Evolutionary conservation across 2,797 vertebrate species (phyloP).

Genomic region (Tympanoctomys barrerae): DNA sequence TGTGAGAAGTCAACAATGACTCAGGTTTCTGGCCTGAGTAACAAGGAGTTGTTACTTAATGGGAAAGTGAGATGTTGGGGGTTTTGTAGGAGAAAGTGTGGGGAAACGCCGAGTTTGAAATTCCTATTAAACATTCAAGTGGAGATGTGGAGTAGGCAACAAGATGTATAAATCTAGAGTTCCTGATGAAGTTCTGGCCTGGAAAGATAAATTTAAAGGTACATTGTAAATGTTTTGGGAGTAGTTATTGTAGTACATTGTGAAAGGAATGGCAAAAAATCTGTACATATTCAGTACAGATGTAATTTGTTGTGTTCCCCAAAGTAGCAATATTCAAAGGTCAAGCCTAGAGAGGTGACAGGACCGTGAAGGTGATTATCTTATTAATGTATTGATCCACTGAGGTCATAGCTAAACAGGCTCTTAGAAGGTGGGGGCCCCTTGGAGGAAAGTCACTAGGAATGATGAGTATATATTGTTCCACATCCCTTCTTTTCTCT

Average conservation of each 20-base stretch:
- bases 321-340: background rate
- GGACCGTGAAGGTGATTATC: background rate
- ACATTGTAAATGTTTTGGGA: background rate
- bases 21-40: background rate
- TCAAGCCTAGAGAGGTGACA: background rate
- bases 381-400: background rate
- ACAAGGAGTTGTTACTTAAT: background rate
- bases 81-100: background rate
- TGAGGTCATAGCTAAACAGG: background rate
- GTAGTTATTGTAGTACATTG: background rate
- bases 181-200: slow-evolving; percentile 13
- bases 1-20: background rate
- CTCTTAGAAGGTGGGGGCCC: background rate
- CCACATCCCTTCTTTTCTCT: background rate
- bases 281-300: background rate
- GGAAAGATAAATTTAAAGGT: slow-evolving; percentile 36
- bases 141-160: background rate
- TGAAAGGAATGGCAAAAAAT: background rate
- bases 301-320: background rate
- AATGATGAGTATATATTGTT: background rate
- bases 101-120: background rate
- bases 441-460: background rate
- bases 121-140: background rate
- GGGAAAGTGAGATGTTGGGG: background rate
- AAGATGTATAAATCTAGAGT: slow-evolving; percentile 6